Percentiles rank a stretch among this genome's conserved stretches.
These are phyloP conservation scores for Triplophysa siluroides DNA, from an alignment of 2,113 vertebrate species.

Conservation along the genomic window DNA sequence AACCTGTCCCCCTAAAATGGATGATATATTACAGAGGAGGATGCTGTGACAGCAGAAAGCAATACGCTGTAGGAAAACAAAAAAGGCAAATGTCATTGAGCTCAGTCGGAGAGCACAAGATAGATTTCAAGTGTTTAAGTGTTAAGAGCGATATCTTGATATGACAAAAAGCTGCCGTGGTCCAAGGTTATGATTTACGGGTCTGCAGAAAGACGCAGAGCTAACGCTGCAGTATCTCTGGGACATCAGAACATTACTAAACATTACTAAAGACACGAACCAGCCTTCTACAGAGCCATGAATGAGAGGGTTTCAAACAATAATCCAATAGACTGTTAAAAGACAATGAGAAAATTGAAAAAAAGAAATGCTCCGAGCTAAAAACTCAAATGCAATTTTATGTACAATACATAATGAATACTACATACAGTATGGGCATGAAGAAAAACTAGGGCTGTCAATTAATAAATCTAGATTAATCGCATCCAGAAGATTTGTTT, in stretches of 20 bases:
- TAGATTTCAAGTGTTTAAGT: background rate
- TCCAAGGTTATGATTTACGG: background rate
- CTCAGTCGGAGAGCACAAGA: background rate
- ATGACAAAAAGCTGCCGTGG: conserved; percentile 17
- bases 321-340: background rate
- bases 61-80: conserved; percentile 11
- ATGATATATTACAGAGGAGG: conserved; percentile 55
- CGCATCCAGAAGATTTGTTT: no score
- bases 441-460: no score
- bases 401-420: no score
- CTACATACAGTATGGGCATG: no score
- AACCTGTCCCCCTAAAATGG: conserved; percentile 47
- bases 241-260: background rate
- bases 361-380: background rate
- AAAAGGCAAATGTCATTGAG: conserved; percentile 29
- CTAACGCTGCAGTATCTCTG: background rate
- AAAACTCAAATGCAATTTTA: background rate
- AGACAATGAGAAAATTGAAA: background rate
- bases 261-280: background rate
- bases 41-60: conserved; percentile 48
- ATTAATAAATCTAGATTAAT: no score
- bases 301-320: background rate
- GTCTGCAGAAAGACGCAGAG: background rate
- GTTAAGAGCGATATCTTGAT: background rate
- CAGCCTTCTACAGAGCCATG: no score